Conservation (phyloP, 2,888 invertebrate genomes). For the Ornithoptera priamus region DNA sequence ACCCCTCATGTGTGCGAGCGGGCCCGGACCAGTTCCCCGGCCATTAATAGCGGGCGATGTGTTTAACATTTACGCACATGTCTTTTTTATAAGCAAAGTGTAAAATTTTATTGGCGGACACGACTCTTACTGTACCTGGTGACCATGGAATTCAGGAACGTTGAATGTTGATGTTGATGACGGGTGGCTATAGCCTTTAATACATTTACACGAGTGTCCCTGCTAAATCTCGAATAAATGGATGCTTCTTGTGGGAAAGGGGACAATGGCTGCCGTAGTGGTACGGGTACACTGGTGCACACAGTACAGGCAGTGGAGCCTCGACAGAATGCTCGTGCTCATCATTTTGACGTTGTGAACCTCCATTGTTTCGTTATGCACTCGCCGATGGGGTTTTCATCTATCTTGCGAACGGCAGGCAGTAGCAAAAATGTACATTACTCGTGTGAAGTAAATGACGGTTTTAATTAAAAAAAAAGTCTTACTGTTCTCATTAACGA, state of each 20-base stretch:
- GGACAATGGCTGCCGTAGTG: no score
- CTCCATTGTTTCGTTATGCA: no score
- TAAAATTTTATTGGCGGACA: constrained; percentile 5
- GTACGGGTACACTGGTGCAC: no score
- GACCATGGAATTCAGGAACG: constrained; percentile 8
- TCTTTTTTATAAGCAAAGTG: constrained; percentile 6
- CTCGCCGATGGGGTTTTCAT: no score
- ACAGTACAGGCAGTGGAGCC: not conserved
- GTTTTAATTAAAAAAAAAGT: no score
- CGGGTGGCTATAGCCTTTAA: not conserved
- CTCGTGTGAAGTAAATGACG: no score
- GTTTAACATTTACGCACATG: constrained; percentile 21
- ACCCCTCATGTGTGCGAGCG: constrained; percentile 10
- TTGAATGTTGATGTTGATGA: constrained; percentile 26
- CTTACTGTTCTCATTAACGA: no score
- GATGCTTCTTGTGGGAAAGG: not conserved
- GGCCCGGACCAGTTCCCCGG: constrained; percentile 12
- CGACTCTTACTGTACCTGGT: constrained; percentile 7
- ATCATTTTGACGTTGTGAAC: no score
- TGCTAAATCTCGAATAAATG: constrained; percentile 10
- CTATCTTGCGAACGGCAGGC: not conserved
- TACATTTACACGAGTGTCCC: not conserved
- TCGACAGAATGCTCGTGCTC: no score
- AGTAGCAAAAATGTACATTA: not conserved
- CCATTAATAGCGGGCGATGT: constrained; percentile 6